phyloP scores from a whole-genome alignment of 2,888 invertebrate genomes.

The Microctonus hyperodae region DNA sequence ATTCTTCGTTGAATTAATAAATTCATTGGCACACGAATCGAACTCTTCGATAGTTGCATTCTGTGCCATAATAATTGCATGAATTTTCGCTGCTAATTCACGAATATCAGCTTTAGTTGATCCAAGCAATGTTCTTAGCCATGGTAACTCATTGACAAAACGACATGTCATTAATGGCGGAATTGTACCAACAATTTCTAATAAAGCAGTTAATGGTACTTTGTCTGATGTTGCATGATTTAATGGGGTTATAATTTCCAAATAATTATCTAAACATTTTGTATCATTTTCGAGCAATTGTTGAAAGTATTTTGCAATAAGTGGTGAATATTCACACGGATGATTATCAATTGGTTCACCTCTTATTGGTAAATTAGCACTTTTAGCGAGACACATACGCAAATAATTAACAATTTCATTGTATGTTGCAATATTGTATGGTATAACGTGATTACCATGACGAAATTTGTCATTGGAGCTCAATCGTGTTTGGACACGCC shows the following conservation, averaged over 20 bases:
- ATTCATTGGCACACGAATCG: conserved; percentile 66
- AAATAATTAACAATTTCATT: conserved; percentile 83
- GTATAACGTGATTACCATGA: conserved; percentile 73
- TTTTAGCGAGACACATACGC: conserved; percentile 77
- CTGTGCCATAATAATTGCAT: conserved; percentile 74
- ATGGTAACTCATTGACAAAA: conserved; percentile 71
- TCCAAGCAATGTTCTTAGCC: conserved; percentile 72
- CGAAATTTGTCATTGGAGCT: conserved; percentile 67
- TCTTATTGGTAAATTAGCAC: conserved; percentile 65
- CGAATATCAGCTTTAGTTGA: conserved; percentile 81
- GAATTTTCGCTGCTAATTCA: conserved; percentile 76
- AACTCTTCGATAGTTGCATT: conserved; percentile 66
- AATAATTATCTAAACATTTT: conserved; percentile 73
- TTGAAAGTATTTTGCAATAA: conserved; percentile 72
- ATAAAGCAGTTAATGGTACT: conserved; percentile 76
- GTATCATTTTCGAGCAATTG: conserved; percentile 66
- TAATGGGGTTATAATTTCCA: conserved; percentile 72
- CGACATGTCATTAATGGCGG: conserved; percentile 73
- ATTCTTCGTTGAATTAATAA: conserved; percentile 65
- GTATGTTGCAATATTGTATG: conserved; percentile 76
- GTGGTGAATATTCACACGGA: conserved; percentile 72
- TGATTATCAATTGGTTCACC: conserved; percentile 64
- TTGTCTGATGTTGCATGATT: conserved; percentile 74
- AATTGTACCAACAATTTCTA: conserved; percentile 85
- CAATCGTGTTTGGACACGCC: conserved; percentile 52